A percentile compares a stretch with the other conserved stretches of the same genome.
phyloP scores from a whole-genome alignment of 2,888 invertebrate species.

The Lochmaea capreae region DNA sequence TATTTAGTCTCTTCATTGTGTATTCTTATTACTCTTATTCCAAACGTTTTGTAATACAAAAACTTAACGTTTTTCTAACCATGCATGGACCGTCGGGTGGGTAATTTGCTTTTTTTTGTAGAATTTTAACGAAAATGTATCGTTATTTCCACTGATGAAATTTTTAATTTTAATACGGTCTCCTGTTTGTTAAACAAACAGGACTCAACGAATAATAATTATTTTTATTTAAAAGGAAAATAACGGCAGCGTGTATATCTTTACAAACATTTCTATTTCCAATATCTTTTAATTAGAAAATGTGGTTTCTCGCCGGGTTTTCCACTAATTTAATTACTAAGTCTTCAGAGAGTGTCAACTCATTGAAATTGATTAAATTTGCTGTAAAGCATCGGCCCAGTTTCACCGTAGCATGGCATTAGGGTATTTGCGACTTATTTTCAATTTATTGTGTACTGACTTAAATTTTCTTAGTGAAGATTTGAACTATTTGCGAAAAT shows the following conservation, averaged over 20 bases:
- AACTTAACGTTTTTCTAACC: no score
- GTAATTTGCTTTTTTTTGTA: no score
- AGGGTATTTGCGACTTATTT: neutral
- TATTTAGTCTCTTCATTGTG: neutral
- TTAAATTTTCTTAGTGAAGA: conserved; percentile 2
- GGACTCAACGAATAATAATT: neutral
- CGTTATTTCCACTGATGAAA: neutral
- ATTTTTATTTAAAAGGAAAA: no score
- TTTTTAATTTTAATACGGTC: neutral
- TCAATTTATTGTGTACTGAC: conserved; percentile 24
- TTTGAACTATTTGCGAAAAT: conserved; percentile 8
- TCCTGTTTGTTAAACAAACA: neutral
- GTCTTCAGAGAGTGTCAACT: conserved; percentile 25
- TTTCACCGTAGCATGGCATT: neutral
- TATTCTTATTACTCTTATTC: neutral
- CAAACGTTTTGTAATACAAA: neutral
- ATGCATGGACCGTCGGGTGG: no score
- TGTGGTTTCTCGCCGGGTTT: conserved; percentile 18
- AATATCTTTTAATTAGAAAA: conserved; percentile 30
- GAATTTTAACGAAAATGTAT: no score
- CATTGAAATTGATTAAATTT: conserved; percentile 32
- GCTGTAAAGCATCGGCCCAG: conserved; percentile 18
- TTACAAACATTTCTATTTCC: conserved; percentile 20
- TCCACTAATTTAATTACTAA: conserved; percentile 31
- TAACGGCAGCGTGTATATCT: conserved; percentile 6